phyloP scores from a whole-genome alignment of 2,797 vertebrate species.

The Danio tinwini region DNA sequence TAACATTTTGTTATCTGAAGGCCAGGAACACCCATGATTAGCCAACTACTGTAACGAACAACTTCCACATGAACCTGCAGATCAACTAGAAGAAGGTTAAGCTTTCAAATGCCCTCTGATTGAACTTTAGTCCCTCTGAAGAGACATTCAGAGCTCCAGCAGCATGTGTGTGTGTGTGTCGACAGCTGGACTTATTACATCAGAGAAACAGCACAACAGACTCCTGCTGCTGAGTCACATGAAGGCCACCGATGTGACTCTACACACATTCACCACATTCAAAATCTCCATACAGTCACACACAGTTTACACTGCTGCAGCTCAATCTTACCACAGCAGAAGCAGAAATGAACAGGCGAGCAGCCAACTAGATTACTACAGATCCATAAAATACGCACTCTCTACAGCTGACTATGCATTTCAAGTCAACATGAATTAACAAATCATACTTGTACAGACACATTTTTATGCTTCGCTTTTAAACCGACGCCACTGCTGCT shows the following conservation, averaged over 20 bases:
- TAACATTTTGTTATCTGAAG: not conserved
- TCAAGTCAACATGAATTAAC: not conserved
- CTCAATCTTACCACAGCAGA: slow-evolving; percentile 4
- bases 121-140: slow-evolving; percentile 28
- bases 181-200: slow-evolving; percentile 33
- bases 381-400: not conserved
- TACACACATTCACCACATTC: not conserved
- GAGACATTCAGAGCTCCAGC: slow-evolving; percentile 1
- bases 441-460: not conserved
- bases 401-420: not conserved
- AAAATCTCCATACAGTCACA: not conserved
- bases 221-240: slow-evolving; percentile 27
- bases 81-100: slow-evolving; percentile 31
- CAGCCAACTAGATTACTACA: not conserved
- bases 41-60: slow-evolving; percentile 1
- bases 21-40: slow-evolving; percentile 8
- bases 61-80: not conserved
- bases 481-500: too few relatives aligned
- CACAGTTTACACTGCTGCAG: not conserved
- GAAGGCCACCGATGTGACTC: not conserved
- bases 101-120: slow-evolving; percentile 14
- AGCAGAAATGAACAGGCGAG: not conserved
- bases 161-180: not conserved
- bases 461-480: not conserved
- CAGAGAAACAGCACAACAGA: not conserved